Conservation (phyloP, 2,797 vertebrate species). For the Hoplostethus mediterraneus region DNA sequence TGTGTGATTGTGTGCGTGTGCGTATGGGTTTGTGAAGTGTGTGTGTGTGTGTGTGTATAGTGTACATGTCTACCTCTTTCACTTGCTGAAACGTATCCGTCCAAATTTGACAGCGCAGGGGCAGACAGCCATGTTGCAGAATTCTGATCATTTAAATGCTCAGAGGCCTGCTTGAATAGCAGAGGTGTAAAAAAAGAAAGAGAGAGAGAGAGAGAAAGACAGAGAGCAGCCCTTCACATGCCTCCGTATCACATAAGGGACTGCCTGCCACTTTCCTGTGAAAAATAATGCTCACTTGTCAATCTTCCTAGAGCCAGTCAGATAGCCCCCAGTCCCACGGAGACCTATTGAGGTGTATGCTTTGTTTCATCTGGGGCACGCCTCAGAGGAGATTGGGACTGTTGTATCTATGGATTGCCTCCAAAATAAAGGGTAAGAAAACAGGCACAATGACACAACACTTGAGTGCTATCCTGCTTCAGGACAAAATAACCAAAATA, state of each 20-base stretch:
- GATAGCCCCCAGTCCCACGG: conserved; percentile 73
- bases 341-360: conserved; percentile 82
- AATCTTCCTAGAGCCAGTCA: conserved; percentile 81
- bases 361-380: conserved; percentile 83
- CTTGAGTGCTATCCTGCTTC: conserved; percentile 29
- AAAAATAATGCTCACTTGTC: conserved; percentile 86
- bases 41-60: conserved; percentile 63
- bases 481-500: conserved; percentile 5
- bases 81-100: conserved; percentile 84
- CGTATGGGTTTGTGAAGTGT: conserved; percentile 11
- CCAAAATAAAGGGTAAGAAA: conserved; percentile 61
- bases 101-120: conserved; percentile 83
- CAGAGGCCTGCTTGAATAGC: conserved; percentile 78
- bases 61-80: conserved; percentile 78
- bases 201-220: conserved; percentile 63
- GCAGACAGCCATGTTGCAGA: conserved; percentile 83
- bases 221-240: conserved; percentile 76
- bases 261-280: conserved; percentile 80
- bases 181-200: conserved; percentile 73
- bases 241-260: conserved; percentile 80
- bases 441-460: conserved; percentile 37
- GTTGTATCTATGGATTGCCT: conserved; percentile 63
- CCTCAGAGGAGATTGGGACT: conserved; percentile 74
- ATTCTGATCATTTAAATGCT: conserved; percentile 87
- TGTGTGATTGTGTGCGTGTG: conserved; percentile 37